phyloP scores from a whole-genome alignment of 2,797 vertebrate genomes.

The Poecilia picta region DNA sequence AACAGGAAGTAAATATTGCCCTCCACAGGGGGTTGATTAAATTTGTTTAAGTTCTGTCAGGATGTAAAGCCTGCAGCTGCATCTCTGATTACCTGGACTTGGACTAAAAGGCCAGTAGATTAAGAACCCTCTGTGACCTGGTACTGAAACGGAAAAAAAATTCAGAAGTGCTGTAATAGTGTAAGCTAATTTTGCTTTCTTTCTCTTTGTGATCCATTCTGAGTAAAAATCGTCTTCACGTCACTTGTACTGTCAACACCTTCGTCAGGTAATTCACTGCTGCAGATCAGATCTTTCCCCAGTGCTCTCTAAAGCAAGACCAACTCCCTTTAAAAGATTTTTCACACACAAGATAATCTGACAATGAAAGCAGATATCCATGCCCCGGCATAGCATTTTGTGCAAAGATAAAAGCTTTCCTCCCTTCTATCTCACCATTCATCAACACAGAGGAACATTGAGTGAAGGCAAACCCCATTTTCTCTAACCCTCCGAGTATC shows the following conservation, averaged over 20 bases:
- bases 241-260: slow-evolving; percentile 38
- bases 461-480: slow-evolving; percentile 72
- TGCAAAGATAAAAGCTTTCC: slow-evolving; percentile 74
- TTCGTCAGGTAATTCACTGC: slow-evolving; percentile 60
- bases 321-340: slow-evolving; percentile 62
- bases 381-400: slow-evolving; percentile 60
- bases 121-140: slow-evolving; percentile 17
- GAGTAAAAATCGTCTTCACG: slow-evolving; percentile 29
- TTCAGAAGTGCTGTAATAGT: slow-evolving; percentile 15
- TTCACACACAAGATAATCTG: slow-evolving; percentile 62
- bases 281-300: slow-evolving; percentile 60
- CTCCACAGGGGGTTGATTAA: slow-evolving; percentile 64
- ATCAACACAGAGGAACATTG: slow-evolving; percentile 74
- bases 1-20: slow-evolving; percentile 59
- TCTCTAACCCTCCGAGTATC: slow-evolving; percentile 59
- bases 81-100: slow-evolving; percentile 51
- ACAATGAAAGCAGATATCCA: slow-evolving; percentile 73
- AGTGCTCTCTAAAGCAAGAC: slow-evolving; percentile 59
- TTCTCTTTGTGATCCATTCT: slow-evolving; percentile 40
- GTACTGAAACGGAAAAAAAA: slow-evolving; percentile 42
- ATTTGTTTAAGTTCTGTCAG: slow-evolving; percentile 52
- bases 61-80: slow-evolving; percentile 27
- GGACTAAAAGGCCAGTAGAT: slow-evolving; percentile 3
- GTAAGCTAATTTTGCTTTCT: slow-evolving; percentile 22
- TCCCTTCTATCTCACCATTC: slow-evolving; percentile 67